Evolutionary conservation across 2,113 vertebrate species (phyloP).

Genomic region (Podarcis raffonei): DNA sequence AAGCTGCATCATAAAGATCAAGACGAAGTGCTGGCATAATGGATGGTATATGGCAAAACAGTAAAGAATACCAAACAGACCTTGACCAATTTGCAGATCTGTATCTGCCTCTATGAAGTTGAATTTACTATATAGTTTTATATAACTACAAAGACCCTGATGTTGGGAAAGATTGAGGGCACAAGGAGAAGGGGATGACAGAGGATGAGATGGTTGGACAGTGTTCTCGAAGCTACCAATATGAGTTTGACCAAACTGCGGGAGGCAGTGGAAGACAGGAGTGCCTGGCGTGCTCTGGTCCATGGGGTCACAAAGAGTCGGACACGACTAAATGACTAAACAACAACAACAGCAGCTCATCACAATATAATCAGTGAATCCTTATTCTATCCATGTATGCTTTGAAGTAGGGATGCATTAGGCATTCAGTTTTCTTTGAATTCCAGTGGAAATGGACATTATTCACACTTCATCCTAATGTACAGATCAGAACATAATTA

Average conservation of each 20-base stretch:
- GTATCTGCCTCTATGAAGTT: slow-evolving; percentile 40
- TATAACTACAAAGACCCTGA: not conserved
- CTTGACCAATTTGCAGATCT: slow-evolving; percentile 45
- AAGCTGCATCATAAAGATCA: slow-evolving; percentile 34
- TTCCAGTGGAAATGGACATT: too few species aligned
- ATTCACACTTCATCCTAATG: too few species aligned
- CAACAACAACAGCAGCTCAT: slow-evolving; percentile 7
- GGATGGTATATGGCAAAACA: slow-evolving; percentile 46
- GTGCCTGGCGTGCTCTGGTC: too few species aligned
- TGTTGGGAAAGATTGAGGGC: too few species aligned
- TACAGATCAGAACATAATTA: too few species aligned
- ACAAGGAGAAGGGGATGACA: too few species aligned
- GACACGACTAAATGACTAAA: too few species aligned
- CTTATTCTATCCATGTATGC: not conserved
- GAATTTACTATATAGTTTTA: slow-evolving; percentile 42
- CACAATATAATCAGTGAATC: slow-evolving; percentile 14
- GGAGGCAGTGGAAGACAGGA: too few species aligned
- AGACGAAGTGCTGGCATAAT: slow-evolving; percentile 52
- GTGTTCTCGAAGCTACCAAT: too few species aligned
- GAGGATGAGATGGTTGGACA: too few species aligned
- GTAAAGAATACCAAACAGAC: slow-evolving; percentile 53
- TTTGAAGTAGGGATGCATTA: not conserved
- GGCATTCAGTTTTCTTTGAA: not conserved
- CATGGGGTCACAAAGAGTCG: too few species aligned
- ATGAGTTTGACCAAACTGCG: too few species aligned